A percentile compares a stretch with the other conserved stretches of the same genome.
phyloP scores from a whole-genome alignment of 1,140 invertebrate genomes.

The Drosophila baimaii region DNA sequence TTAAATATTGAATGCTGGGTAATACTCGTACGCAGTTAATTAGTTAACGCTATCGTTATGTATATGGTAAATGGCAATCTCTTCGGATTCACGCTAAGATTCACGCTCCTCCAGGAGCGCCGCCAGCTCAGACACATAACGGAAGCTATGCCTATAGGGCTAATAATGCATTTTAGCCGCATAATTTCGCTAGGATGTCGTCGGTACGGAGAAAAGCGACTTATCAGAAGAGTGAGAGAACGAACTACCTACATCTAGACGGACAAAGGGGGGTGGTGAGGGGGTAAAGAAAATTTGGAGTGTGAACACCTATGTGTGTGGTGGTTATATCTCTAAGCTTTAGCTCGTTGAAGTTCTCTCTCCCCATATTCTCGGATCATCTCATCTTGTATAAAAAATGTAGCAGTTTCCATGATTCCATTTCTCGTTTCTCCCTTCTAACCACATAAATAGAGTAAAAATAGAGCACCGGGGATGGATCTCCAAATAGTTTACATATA shows the following conservation, averaged over 20 bases:
- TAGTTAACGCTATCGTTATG: constrained; percentile 38
- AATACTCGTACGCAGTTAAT: constrained; percentile 47
- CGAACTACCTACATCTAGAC: constrained; percentile 4
- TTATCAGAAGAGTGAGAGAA: constrained; percentile 18
- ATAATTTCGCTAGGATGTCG: constrained; percentile 22
- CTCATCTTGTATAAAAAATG: constrained; percentile 58
- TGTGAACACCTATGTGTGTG: constrained; percentile 16
- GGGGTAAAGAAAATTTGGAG: constrained; percentile 1
- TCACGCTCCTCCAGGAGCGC: constrained; percentile 20
- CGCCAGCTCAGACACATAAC: constrained; percentile 26
- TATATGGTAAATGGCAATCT: constrained; percentile 55
- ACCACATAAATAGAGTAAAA: constrained; percentile 79
- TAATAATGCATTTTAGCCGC: constrained; percentile 3
- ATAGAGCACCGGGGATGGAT: constrained; percentile 74
- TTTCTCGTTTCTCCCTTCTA: constrained; percentile 38
- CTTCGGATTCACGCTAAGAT: constrained; percentile 29
- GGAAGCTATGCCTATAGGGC: constrained; percentile 6
- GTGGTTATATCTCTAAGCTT: constrained; percentile 18
- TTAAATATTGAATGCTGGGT: constrained; percentile 28
- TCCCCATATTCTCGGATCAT: background rate
- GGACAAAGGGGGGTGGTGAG: constrained; percentile 10
- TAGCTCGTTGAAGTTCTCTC: constrained; percentile 2
- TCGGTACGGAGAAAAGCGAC: constrained; percentile 10
- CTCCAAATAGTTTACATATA: constrained; percentile 82
- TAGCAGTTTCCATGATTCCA: constrained; percentile 47